Percentiles rank a stretch among this genome's conserved stretches.
Conservation (phyloP, 2,797 vertebrate genomes). For the Hybognathus amarus region DNA sequence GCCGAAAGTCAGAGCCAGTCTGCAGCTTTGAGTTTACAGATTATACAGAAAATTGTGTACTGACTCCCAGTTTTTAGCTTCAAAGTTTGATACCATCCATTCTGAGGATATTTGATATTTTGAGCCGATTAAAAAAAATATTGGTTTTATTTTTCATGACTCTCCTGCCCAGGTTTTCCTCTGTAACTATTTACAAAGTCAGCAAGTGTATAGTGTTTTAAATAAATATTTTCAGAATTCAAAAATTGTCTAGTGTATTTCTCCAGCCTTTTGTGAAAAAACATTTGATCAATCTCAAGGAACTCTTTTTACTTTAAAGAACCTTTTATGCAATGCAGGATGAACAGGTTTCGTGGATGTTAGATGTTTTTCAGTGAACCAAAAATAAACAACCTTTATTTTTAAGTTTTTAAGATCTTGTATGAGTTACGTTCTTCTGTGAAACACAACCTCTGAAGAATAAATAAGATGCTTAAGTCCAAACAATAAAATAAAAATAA, state of each 20-base stretch:
- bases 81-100: not conserved
- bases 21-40: not conserved
- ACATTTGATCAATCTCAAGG: not conserved
- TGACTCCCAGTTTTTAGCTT: not conserved
- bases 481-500: not conserved
- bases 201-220: not conserved
- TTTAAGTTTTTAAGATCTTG: too few species aligned
- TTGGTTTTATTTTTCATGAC: not conserved
- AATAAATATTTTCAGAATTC: too few species aligned
- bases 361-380: not conserved
- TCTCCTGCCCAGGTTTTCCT: not conserved
- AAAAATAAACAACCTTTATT: not conserved
- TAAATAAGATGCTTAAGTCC: not conserved
- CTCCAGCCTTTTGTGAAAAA: not conserved
- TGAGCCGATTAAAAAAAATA: not conserved
- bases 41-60: not conserved
- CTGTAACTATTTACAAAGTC: not conserved
- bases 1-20: not conserved
- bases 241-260: not conserved
- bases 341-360: not conserved
- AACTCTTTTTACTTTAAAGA: not conserved
- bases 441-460: not conserved
- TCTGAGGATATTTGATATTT: not conserved
- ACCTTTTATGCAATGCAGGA: not conserved
- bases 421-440: not conserved